These are phyloP conservation scores for Manis crassicaudata DNA, from an alignment of 2,797 vertebrate species.

Conservation along the genomic window DNA sequence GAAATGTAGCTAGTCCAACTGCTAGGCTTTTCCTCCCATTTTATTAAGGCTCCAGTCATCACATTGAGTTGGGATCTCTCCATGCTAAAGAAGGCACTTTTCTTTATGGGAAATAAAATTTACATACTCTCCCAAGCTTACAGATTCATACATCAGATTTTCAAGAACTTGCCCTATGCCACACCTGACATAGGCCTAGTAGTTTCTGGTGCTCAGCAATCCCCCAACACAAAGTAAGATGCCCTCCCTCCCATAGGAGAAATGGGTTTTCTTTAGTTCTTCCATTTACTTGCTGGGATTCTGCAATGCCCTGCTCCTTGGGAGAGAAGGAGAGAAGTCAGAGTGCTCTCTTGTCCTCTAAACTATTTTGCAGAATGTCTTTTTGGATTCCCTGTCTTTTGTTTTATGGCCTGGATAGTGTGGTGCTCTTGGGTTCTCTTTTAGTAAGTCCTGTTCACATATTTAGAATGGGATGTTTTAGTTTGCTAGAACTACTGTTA, in stretches of 20 bases:
- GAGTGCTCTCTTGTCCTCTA: background rate
- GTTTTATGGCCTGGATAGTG: background rate
- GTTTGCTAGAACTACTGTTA: background rate
- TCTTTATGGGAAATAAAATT: background rate
- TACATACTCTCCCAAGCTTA: background rate
- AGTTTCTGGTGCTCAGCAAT: background rate
- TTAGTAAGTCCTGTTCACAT: background rate
- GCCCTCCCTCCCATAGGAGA: background rate
- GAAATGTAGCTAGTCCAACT: background rate
- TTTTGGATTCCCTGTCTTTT: background rate
- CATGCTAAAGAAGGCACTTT: background rate
- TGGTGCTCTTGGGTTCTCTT: background rate
- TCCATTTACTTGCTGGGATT: background rate
- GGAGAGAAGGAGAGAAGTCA: background rate
- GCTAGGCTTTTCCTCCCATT: background rate
- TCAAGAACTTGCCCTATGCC: background rate
- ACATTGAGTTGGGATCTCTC: background rate
- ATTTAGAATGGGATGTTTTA: background rate
- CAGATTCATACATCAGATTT: background rate
- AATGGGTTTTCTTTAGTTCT: background rate
- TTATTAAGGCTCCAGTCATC: background rate
- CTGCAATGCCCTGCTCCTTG: background rate
- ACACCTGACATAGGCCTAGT: background rate
- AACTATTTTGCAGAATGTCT: background rate
- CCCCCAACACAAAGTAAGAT: background rate